Conservation (phyloP, 2,797 vertebrate species). For the Podarcis lilfordi region DNA sequence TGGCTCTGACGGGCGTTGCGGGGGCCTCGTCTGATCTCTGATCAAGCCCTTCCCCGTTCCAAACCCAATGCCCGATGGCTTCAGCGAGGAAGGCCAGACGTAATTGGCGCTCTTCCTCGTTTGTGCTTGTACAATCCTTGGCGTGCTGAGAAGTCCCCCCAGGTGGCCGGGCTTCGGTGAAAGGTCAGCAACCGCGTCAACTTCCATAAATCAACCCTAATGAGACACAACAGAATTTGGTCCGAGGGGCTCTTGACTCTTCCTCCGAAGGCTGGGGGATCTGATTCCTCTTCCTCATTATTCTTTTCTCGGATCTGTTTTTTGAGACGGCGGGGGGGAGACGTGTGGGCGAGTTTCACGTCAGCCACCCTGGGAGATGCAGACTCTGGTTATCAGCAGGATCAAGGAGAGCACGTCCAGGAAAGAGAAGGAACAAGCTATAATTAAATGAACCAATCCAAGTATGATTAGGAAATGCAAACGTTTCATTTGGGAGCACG, state of each 20-base stretch:
- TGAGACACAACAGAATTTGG: constrained; percentile 29
- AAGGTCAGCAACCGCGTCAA: constrained; percentile 59
- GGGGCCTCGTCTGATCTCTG: not conserved
- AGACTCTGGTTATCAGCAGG: not conserved
- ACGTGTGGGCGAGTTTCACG: not conserved
- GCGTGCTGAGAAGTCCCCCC: not conserved
- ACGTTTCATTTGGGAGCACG: too few species aligned
- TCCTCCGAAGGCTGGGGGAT: not conserved
- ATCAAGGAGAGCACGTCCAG: not conserved
- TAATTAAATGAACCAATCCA: not conserved
- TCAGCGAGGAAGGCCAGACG: not conserved
- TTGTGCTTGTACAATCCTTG: not conserved
- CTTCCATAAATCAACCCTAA: constrained; percentile 62
- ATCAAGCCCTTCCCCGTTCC: not conserved
- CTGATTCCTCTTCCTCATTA: not conserved
- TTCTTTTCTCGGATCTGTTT: not conserved
- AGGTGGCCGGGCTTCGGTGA: constrained; percentile 33
- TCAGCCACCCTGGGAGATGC: not conserved
- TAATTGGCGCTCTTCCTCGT: rapidly evolving
- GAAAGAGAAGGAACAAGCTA: not conserved
- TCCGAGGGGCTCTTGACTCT: not conserved
- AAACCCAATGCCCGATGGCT: not conserved
- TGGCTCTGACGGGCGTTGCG: not conserved
- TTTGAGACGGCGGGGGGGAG: not conserved
- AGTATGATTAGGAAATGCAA: not conserved